Conservation (phyloP, 2,797 vertebrate species). For the Alcedo atthis region DNA sequence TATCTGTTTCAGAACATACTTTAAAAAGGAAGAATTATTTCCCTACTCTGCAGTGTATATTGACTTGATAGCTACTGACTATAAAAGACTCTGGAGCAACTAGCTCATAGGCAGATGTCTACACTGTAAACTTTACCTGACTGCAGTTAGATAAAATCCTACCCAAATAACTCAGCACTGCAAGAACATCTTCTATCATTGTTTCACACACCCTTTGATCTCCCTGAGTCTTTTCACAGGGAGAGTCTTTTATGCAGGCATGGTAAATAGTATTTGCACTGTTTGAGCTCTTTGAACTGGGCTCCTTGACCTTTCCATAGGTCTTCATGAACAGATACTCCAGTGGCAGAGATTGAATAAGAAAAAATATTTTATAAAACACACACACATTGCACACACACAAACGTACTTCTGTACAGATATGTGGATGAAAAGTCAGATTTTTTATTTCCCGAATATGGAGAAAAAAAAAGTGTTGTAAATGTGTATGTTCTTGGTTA, state of each 20-base stretch:
- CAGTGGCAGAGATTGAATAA: not conserved
- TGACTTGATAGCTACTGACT: not conserved
- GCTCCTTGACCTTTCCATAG: not conserved
- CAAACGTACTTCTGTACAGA: rapidly evolving
- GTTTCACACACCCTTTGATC: not conserved
- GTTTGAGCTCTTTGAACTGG: not conserved
- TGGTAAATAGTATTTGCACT: not conserved
- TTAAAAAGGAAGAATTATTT: not conserved
- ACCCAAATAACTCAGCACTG: not conserved
- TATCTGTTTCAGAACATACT: not conserved
- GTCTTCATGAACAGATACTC: not conserved
- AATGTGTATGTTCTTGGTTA: not conserved
- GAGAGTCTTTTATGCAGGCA: not conserved
- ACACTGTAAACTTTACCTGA: not conserved
- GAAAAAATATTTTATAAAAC: not conserved
- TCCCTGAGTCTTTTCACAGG: not conserved
- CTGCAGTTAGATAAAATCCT: not conserved
- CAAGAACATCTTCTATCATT: not conserved
- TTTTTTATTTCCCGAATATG: not conserved
- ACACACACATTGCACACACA: too few relatives aligned
- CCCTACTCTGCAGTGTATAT: not conserved
- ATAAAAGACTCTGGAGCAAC: not conserved
- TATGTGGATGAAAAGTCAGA: not conserved
- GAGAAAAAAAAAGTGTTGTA: not conserved
- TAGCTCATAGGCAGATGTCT: not conserved